These are phyloP conservation scores for Eurystomus glaucurus DNA, from an alignment of 2,797 vertebrate species.

Conservation along the genomic window DNA sequence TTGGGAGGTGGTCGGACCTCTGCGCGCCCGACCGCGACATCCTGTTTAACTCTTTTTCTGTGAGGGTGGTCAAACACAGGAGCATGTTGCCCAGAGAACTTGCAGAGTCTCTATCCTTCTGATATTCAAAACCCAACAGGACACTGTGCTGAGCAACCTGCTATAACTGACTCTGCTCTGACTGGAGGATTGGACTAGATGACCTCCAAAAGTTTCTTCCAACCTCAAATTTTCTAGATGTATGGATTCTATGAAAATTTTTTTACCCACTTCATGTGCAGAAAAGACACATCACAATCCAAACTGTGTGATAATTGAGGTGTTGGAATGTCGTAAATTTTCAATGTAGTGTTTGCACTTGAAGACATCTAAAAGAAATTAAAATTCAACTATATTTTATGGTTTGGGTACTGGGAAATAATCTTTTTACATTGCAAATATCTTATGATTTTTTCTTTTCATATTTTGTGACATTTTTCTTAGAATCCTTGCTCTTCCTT, in stretches of 20 bases:
- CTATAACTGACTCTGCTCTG: not conserved
- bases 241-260: not conserved
- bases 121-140: not conserved
- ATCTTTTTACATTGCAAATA: not conserved
- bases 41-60: not conserved
- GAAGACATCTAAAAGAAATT: not conserved
- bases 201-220: not conserved
- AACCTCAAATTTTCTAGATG: not conserved
- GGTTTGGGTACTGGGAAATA: accelerated
- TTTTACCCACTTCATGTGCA: not conserved
- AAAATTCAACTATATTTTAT: not conserved
- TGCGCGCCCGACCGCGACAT: too few relatives aligned
- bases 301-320: not conserved
- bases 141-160: not conserved
- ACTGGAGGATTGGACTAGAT: not conserved
- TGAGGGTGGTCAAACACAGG: not conserved
- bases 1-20: too few relatives aligned
- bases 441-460: not conserved
- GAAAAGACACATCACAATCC: not conserved
- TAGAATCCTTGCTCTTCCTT: not conserved
- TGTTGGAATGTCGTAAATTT: not conserved
- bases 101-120: not conserved
- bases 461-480: not conserved
- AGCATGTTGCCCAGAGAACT: accelerated
- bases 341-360: not conserved